These are phyloP conservation scores for Drosophila quinaria DNA, from an alignment of 2,888 invertebrate genomes.

Conservation along the genomic window DNA sequence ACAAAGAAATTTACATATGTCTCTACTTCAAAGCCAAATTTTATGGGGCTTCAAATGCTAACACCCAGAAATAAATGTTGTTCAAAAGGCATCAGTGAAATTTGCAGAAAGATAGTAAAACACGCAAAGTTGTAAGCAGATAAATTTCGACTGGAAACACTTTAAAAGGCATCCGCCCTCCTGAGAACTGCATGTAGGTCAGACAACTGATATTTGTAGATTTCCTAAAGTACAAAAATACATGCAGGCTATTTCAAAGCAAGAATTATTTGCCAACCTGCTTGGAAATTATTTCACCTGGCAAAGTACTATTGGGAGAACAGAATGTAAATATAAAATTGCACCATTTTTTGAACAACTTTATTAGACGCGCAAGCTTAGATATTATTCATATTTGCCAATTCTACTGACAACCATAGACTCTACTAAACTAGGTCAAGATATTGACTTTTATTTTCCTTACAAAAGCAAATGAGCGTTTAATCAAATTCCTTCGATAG, in stretches of 20 bases:
- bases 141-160: background rate
- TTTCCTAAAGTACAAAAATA: background rate
- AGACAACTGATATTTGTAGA: background rate
- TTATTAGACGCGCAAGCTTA: background rate
- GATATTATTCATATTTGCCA: background rate
- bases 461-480: background rate
- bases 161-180: background rate
- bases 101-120: background rate
- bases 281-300: background rate
- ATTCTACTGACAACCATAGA: background rate
- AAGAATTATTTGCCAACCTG: conserved; percentile 1
- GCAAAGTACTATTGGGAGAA: background rate
- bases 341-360: background rate
- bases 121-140: background rate
- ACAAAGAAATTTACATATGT: background rate
- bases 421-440: background rate
- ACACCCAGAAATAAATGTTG: background rate
- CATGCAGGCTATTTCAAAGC: background rate
- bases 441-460: background rate
- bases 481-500: conserved; percentile 3
- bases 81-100: background rate
- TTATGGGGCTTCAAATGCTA: background rate
- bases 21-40: background rate
- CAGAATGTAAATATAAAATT: background rate
- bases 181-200: conserved; percentile 1